Evolutionary conservation across 30 jellyfish, hydroid and myxozoan species (phyloP).

Genomic region (Morbakka virulenta): DNA sequence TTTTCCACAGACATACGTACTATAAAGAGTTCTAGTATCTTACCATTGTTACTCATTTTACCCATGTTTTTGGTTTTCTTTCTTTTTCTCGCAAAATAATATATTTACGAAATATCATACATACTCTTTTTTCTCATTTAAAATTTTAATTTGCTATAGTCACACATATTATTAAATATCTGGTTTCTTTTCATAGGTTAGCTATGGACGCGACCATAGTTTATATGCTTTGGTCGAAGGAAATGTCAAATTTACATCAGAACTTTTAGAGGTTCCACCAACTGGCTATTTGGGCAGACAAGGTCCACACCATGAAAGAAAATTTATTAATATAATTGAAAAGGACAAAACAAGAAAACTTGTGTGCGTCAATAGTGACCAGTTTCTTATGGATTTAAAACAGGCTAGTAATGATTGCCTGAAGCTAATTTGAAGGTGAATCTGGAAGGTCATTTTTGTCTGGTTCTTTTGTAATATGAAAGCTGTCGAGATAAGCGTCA

Average conservation of each 20-base stretch:
- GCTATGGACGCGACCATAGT: slow-evolving; percentile 82
- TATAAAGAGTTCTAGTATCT: no score
- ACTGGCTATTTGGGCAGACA: slow-evolving; percentile 34
- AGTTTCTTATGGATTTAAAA: background rate
- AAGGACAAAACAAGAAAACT: slow-evolving; percentile 69
- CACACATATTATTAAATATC: background rate
- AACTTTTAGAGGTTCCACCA: slow-evolving; percentile 56
- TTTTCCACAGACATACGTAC: no score
- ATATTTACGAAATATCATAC: no score
- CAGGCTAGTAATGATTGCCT: background rate
- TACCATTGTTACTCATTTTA: no score
- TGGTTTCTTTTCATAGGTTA: slow-evolving; percentile 51
- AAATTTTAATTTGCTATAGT: no score
- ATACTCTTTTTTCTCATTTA: no score
- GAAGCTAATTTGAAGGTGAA: no score
- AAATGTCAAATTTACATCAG: slow-evolving; percentile 63
- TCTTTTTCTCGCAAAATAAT: no score
- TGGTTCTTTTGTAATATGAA: no score
- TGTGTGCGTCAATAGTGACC: slow-evolving; percentile 46
- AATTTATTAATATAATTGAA: slow-evolving; percentile 70
- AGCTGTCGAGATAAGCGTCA: no score
- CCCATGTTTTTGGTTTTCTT: no score
- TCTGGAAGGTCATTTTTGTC: no score
- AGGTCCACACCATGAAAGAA: slow-evolving; percentile 65
- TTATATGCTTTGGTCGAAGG: slow-evolving; percentile 88